These are phyloP conservation scores for Subacronicta megacephala DNA, from an alignment of 2,888 invertebrate species.

Conservation along the genomic window DNA sequence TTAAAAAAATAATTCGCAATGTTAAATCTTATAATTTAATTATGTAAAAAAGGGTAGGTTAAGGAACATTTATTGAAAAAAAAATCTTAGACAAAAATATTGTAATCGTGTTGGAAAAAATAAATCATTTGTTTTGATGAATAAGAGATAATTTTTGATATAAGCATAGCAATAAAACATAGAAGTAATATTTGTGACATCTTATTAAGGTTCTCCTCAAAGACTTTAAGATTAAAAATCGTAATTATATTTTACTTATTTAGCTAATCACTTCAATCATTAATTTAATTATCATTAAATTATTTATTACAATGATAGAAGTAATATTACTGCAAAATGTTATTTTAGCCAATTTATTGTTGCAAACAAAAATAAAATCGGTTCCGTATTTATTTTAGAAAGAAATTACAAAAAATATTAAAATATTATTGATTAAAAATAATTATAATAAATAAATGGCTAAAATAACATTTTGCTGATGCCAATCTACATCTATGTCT, in stretches of 20 bases:
- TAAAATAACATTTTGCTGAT: constrained; percentile 25
- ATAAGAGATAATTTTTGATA: constrained; percentile 15
- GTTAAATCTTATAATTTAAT: too few species aligned
- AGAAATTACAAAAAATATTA: too few species aligned
- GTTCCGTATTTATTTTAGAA: background rate
- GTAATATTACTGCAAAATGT: constrained; percentile 46
- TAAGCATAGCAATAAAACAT: constrained; percentile 42
- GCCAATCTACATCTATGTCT: constrained; percentile 49
- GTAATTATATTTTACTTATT: constrained; percentile 32
- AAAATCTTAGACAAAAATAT: too few species aligned
- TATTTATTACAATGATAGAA: constrained; percentile 78
- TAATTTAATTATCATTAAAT: constrained; percentile 83
- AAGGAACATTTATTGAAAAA: too few species aligned
- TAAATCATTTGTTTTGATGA: too few species aligned
- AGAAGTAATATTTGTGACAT: constrained; percentile 52
- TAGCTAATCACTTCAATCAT: constrained; percentile 69
- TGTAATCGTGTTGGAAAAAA: too few species aligned
- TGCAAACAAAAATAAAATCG: background rate
- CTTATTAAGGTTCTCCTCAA: constrained; percentile 23
- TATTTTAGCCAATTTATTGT: constrained; percentile 24
- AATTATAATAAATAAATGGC: constrained; percentile 7
- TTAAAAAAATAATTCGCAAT: background rate
- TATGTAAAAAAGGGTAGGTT: too few species aligned
- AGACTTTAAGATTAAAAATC: constrained; percentile 37
- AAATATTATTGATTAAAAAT: too few species aligned